Evolutionary conservation across 2,888 invertebrate species (phyloP), one percentile per base, ranked within the genome.

Genomic region (Xanthostigma xanthostigma): DNA sequence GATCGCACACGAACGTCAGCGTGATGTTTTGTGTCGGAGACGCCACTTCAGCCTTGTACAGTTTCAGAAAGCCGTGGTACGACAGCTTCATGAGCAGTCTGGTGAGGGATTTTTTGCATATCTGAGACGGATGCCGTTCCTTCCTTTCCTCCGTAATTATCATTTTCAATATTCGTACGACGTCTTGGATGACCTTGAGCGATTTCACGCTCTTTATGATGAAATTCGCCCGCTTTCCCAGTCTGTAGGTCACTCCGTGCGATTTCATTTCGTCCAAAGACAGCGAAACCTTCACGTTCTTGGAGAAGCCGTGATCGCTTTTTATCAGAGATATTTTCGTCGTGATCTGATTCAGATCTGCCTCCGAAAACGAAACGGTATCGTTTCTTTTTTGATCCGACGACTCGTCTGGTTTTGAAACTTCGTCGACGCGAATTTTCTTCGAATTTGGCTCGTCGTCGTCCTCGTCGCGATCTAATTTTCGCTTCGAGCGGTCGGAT

Each of bases 41-140:
- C 38, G 61, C 68, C 37, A 80, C 56, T 43, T 66, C 60, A n/a
- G 76, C 56, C 59, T 69, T 67, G 14, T 73, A 69, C 13, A 71
- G 66, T 60, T 76, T 74, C 8, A 81, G 63, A 49, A 74, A 70
- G 9, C 77, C 75, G 42, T 77, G 76, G 47, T 64, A 64, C 1
- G 72, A 70, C 49, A 87, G 63, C 48, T 72, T 71, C 27, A 67
- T 65, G 14, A 84, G 59, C 12, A 86, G 60, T 12, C 83, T 70
- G 8, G 71, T 59, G 27, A 86, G 58, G 0, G 84, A 79, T 59
- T 79, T 81, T 52, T 74, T 74, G 59, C 84, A 83, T 42, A 79
- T 74, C 49, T 66, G 72, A 1, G 72, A 74, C 8, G 68, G 61
- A 44, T 69, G 67, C 0, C 75, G 75, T 61, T 76, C 74, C 48